Evolutionary conservation across 2,113 vertebrate species (phyloP).

Genomic region (Caracal caracal): DNA sequence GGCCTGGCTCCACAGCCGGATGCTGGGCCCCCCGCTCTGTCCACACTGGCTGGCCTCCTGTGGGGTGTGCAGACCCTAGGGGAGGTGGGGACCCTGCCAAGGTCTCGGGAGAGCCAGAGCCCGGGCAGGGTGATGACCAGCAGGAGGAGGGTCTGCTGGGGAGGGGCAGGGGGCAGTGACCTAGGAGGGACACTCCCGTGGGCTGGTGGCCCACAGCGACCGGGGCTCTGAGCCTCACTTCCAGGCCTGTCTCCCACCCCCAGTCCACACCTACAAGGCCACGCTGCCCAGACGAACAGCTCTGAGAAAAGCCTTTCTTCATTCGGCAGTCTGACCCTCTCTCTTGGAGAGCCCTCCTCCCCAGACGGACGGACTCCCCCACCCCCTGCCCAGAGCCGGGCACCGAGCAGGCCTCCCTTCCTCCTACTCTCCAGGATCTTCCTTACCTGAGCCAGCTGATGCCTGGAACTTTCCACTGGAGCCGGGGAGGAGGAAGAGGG

Average conservation of each 20-base stretch:
- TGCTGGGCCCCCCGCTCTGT: not conserved
- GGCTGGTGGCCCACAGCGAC: not conserved
- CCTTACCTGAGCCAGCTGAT: not conserved
- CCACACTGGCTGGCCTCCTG: not conserved
- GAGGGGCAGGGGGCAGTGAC: accelerated
- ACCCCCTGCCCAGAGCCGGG: not conserved
- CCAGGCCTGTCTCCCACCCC: accelerated
- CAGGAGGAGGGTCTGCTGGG: accelerated
- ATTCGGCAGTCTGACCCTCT: not conserved
- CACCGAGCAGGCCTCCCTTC: not conserved
- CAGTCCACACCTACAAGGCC: not conserved
- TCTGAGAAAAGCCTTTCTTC: not conserved
- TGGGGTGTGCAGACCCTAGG: not conserved
- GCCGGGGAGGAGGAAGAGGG: not conserved
- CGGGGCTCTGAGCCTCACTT: not conserved
- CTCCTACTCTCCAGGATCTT: not conserved
- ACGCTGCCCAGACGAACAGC: accelerated
- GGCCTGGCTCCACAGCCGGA: not conserved
- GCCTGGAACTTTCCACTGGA: not conserved
- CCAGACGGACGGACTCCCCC: not conserved
- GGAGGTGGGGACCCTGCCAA: accelerated
- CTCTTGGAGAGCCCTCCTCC: not conserved
- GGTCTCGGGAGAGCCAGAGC: not conserved
- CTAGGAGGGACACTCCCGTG: no score
- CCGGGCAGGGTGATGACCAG: accelerated